Evolutionary conservation across 2,113 vertebrate species (phyloP).

Genomic region (Lampris megalopsis): DNA sequence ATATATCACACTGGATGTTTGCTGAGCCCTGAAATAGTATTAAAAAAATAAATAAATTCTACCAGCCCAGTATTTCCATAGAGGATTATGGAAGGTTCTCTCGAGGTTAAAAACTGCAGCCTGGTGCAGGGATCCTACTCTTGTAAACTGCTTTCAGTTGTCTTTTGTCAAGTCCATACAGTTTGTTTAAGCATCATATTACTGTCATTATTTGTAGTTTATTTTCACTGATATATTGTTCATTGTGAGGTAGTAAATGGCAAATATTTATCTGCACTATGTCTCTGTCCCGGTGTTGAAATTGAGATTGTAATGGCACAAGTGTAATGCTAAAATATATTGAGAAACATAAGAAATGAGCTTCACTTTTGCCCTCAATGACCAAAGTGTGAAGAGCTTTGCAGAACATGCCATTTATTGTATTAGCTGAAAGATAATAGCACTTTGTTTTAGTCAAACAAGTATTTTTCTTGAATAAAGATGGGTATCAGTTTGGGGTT

Average conservation of each 20-base stretch:
- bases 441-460: too few relatives aligned
- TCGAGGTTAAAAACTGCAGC: background rate
- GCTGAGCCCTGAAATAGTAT: background rate
- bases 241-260: constrained; percentile 38
- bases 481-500: too few relatives aligned
- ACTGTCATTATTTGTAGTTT: constrained; percentile 16
- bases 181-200: constrained; percentile 15
- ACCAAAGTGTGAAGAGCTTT: too few relatives aligned
- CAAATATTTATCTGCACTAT: constrained; percentile 36
- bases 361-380: background rate
- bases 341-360: background rate
- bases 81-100: constrained; percentile 16
- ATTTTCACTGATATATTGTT: constrained; percentile 30
- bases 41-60: background rate
- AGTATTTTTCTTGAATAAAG: too few relatives aligned
- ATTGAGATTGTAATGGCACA: background rate
- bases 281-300: background rate
- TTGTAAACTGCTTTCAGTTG: background rate
- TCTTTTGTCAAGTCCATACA: constrained; percentile 5
- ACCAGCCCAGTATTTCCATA: background rate
- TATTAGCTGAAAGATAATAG: too few relatives aligned
- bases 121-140: background rate
- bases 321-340: background rate
- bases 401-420: too few relatives aligned
- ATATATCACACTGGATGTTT: constrained; percentile 7